A percentile compares a stretch with the other conserved stretches of the same genome.
Evolutionary conservation across 2,888 invertebrate genomes (phyloP).

Genomic region (Diaphora mendica): DNA sequence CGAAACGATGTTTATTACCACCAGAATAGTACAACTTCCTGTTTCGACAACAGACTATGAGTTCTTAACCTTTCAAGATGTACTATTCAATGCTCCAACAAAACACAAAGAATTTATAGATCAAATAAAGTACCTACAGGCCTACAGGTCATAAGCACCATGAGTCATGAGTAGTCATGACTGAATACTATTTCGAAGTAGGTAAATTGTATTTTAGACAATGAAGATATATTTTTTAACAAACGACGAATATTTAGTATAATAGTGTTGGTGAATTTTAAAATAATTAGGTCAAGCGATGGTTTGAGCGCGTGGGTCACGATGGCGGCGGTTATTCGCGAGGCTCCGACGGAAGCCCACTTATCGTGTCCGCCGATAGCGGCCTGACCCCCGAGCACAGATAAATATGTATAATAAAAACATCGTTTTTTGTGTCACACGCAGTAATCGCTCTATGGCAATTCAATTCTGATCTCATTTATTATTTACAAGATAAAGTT

Average conservation of each 20-base stretch:
- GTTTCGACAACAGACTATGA: background rate
- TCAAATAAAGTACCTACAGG: too few relatives aligned
- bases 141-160: background rate
- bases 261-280: slow-evolving; percentile 30
- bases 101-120: background rate
- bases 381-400: slow-evolving; percentile 55
- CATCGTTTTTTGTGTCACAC: slow-evolving; percentile 57
- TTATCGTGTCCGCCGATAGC: slow-evolving; percentile 69
- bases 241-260: slow-evolving; percentile 19
- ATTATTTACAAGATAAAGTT: slow-evolving; percentile 10
- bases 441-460: slow-evolving; percentile 20
- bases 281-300: slow-evolving; percentile 54
- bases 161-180: background rate
- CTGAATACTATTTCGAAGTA: background rate
- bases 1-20: background rate
- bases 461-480: slow-evolving; percentile 16
- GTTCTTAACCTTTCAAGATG: background rate
- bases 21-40: background rate
- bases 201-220: background rate
- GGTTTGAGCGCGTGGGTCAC: slow-evolving; percentile 26
- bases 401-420: slow-evolving; percentile 65
- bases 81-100: too few relatives aligned
- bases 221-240: background rate
- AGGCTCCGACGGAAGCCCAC: slow-evolving; percentile 66
- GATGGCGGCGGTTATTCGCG: slow-evolving; percentile 33